A percentile compares a stretch with the other conserved stretches of the same genome.
These are phyloP conservation scores for Melanotaenia parkinsoni DNA, from an alignment of 2,797 vertebrate species.

Conservation along the genomic window DNA sequence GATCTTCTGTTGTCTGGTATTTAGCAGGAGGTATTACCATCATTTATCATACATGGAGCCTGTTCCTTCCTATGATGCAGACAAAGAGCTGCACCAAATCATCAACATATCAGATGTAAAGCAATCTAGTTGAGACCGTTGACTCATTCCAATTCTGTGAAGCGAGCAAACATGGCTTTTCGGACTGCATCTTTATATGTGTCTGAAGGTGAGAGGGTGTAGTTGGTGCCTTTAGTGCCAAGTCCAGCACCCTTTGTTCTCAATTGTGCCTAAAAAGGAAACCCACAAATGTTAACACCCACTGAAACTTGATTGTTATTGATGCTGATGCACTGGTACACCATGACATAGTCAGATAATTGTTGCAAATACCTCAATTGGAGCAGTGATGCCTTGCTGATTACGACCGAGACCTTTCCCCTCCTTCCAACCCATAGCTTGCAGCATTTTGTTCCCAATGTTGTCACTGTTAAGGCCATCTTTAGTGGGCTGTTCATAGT, in stretches of 20 bases:
- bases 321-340: not conserved
- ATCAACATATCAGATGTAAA: not conserved
- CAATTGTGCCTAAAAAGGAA: constrained; percentile 88
- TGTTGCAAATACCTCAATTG: constrained; percentile 88
- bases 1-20: constrained; percentile 1
- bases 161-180: constrained; percentile 99
- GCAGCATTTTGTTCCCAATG: constrained; percentile 99
- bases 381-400: constrained; percentile 97
- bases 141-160: constrained; percentile 94
- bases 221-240: constrained; percentile 95
- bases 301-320: not conserved
- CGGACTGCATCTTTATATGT: constrained; percentile 97
- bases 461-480: constrained; percentile 98
- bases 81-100: not conserved
- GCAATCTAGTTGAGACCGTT: not conserved
- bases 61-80: constrained; percentile 4
- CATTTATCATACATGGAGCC: constrained; percentile 20
- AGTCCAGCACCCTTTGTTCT: constrained; percentile 95
- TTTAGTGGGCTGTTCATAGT: constrained; percentile 98
- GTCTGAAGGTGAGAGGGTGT: constrained; percentile 91
- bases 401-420: constrained; percentile 96
- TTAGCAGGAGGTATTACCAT: constrained; percentile 27
- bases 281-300: not conserved
- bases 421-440: constrained; percentile 99
- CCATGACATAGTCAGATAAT: not conserved